phyloP scores from a whole-genome alignment of 2,797 vertebrate genomes.

The Mallotus villosus region DNA sequence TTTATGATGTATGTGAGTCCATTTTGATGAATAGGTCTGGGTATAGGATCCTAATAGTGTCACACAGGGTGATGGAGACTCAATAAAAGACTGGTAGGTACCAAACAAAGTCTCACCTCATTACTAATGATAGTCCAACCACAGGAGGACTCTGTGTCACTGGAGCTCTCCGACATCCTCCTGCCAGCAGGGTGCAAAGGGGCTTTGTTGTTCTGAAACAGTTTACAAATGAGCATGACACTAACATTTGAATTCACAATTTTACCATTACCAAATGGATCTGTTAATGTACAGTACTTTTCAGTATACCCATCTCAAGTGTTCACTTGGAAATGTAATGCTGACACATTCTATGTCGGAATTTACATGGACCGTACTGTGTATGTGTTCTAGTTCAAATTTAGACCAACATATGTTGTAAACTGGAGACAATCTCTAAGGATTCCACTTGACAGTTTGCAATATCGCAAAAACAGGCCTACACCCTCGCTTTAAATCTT shows the following conservation, averaged over 20 bases:
- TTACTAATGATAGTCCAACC: conserved; percentile 97
- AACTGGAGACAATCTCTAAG: no score
- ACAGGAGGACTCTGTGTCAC: conserved; percentile 93
- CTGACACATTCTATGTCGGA: no score
- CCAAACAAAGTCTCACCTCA: conserved; percentile 77
- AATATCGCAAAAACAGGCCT: neutral
- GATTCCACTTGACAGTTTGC: no score
- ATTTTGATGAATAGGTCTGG: neutral
- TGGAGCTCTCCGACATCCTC: conserved; percentile 90
- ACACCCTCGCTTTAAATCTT: neutral
- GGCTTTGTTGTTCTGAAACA: neutral
- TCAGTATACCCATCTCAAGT: neutral
- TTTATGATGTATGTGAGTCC: neutral
- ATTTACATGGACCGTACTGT: no score
- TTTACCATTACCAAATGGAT: neutral
- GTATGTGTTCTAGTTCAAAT: no score
- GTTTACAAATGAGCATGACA: neutral
- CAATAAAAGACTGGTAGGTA: neutral
- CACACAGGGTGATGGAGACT: neutral
- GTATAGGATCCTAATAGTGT: neutral
- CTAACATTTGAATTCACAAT: neutral
- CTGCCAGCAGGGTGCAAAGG: conserved; percentile 56
- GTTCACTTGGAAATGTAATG: no score
- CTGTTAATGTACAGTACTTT: neutral
- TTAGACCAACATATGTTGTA: no score